Percentiles rank a stretch among this genome's conserved stretches.
phyloP scores from a whole-genome alignment of 2,113 vertebrate genomes.

The Cyprinodon brontotheroides region DNA sequence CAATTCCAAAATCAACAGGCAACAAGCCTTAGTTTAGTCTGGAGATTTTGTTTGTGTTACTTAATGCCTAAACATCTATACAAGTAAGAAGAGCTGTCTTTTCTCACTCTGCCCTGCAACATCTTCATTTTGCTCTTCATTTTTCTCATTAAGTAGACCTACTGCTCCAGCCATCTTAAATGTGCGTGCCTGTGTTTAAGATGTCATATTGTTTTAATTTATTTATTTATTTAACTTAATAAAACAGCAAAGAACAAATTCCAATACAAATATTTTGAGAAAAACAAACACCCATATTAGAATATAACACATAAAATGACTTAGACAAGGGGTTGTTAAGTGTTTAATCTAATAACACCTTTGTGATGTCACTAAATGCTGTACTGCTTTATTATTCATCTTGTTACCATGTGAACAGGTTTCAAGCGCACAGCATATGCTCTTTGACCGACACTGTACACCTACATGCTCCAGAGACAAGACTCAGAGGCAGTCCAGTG shows the following conservation, averaged over 20 bases:
- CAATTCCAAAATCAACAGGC: too few relatives aligned
- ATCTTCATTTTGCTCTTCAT: too few relatives aligned
- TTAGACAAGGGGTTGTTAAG: background rate
- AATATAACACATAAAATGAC: background rate
- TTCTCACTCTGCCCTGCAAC: too few relatives aligned
- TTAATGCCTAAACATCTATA: too few relatives aligned
- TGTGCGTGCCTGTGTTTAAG: too few relatives aligned
- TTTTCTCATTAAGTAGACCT: background rate
- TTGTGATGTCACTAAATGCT: background rate
- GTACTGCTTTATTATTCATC: background rate
- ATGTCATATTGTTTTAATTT: too few relatives aligned
- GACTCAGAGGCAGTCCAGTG: background rate
- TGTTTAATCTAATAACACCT: background rate
- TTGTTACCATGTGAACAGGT: background rate
- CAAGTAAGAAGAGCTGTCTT: too few relatives aligned
- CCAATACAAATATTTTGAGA: background rate
- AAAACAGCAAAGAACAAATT: background rate
- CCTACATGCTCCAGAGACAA: slow-evolving; percentile 3
- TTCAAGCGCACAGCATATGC: slow-evolving; percentile 7
- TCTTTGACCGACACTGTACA: background rate
- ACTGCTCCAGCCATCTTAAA: too few relatives aligned
- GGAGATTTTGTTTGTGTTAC: too few relatives aligned
- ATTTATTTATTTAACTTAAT: too few relatives aligned
- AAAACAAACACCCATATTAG: background rate
- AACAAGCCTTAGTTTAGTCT: too few relatives aligned